Evolutionary conservation across 1,140 invertebrate species (phyloP).

Genomic region (Euglossa dilemma): DNA sequence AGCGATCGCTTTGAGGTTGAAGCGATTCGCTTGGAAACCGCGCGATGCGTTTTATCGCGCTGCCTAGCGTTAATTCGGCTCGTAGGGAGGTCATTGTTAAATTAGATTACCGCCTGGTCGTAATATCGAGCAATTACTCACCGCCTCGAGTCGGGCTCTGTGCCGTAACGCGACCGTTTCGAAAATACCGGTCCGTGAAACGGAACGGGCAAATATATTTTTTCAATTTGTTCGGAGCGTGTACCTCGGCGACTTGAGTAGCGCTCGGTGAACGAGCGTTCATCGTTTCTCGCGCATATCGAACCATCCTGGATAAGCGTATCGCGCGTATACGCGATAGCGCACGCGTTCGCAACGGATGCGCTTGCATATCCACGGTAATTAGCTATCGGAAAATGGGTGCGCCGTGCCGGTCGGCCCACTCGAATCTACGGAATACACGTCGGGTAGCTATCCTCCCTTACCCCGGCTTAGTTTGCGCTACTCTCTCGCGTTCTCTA

Average conservation of each 20-base stretch:
- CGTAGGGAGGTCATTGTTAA: slow-evolving; percentile 40
- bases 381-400: slow-evolving; percentile 65
- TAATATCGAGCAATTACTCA: slow-evolving; percentile 31
- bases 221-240: too few species aligned
- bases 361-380: slow-evolving; percentile 53
- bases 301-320: slow-evolving; percentile 27
- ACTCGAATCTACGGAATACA: slow-evolving; percentile 41
- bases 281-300: background rate
- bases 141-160: background rate
- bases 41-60: slow-evolving; percentile 50
- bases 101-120: slow-evolving; percentile 44
- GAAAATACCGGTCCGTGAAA: background rate
- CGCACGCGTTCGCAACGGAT: slow-evolving; percentile 43
- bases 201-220: background rate
- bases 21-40: slow-evolving; percentile 49
- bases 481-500: background rate
- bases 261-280: background rate
- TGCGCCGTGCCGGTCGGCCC: slow-evolving; percentile 43
- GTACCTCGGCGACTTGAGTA: background rate
- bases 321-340: slow-evolving; percentile 34
- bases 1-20: slow-evolving; percentile 55
- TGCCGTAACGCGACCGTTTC: background rate
- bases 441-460: slow-evolving; percentile 36
- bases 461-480: background rate
- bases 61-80: slow-evolving; percentile 56